phyloP scores from a whole-genome alignment of 2,888 invertebrate species.

The Drosophila peninsularis region DNA sequence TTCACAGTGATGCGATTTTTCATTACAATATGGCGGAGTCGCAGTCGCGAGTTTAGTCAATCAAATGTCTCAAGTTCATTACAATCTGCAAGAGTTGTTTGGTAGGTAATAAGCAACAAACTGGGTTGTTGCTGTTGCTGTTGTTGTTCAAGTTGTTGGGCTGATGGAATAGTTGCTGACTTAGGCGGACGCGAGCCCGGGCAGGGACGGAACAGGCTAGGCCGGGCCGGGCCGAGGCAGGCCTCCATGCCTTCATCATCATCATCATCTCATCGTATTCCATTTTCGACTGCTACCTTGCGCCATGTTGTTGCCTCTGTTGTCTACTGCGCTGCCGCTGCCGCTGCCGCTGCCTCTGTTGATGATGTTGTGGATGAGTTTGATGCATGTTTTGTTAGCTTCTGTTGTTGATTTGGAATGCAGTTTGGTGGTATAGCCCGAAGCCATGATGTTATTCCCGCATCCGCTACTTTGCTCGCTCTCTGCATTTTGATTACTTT shows the following conservation, averaged over 20 bases:
- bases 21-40: constrained; percentile 66
- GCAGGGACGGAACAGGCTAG: background rate
- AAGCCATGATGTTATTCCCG: constrained; percentile 54
- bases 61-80: constrained; percentile 77
- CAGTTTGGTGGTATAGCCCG: constrained; percentile 70
- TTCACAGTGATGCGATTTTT: constrained; percentile 70
- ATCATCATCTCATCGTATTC: constrained; percentile 47
- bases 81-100: constrained; percentile 73
- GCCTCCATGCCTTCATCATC: constrained; percentile 41
- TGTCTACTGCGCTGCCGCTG: constrained; percentile 27
- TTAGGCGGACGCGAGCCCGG: constrained; percentile 31
- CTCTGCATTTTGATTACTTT: constrained; percentile 72
- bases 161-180: constrained; percentile 50
- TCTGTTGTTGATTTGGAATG: constrained; percentile 80
- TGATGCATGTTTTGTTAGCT: constrained; percentile 79
- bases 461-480: constrained; percentile 53
- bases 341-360: constrained; percentile 37
- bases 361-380: constrained; percentile 77
- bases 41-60: constrained; percentile 65
- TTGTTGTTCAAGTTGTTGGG: constrained; percentile 56
- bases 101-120: constrained; percentile 71
- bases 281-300: constrained; percentile 73
- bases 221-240: constrained; percentile 12
- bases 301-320: constrained; percentile 45
- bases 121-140: constrained; percentile 29